Base-by-base conservation (phyloP, 2,113 vertebrate species). In the Xenopus borealis region DNA sequence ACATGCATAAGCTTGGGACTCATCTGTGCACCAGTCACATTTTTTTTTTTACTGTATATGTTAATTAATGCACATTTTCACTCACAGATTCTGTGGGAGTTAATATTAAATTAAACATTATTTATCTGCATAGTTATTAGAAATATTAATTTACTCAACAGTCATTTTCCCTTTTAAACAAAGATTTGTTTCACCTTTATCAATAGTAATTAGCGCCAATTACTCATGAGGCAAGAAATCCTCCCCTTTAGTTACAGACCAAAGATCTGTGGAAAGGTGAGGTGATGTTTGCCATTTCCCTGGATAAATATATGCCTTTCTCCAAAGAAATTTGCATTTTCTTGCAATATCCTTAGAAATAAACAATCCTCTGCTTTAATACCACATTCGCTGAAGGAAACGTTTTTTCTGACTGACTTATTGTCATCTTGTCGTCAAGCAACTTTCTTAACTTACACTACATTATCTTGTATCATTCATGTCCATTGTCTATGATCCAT, bases 401-500 rank as follows among this genome's bases (percentile, higher is more conserved):
- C 47, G 30, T 62, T 77, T 76, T 77, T 40, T 64, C 33, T 79
- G 19, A 62, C 47, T 71, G 78, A 80, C 58, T 77, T 75, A 55
- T 61, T 65, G 80, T 73, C 47, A 70, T 75, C 59, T 78, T 53
- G 75, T 30, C 69, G 59, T 77, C 74, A 77, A 71, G 55, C 66
- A 59, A 52, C 79, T 79, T 55, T 33, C 44, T 20, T 71, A 79
- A 75, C 52, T 53, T 83, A 64, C 67, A 70, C 45, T 70, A 83
- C 68, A 85, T 88, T 82, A 84, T 82, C 75, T 79, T 82, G 83
- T 82, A 85, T 85, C 84, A 82, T 81, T 81, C 80, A 79, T 59
- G 79, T 83, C 81, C 84, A 4, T 80, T 87, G 55, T 86, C 84
- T 80, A 78, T 62, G 80, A 85, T 82, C 84, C 82, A 77, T 76